Evolutionary conservation across 2,113 vertebrate genomes (phyloP), one percentile per base, ranked within the genome.

Genomic region (Felis chaus): DNA sequence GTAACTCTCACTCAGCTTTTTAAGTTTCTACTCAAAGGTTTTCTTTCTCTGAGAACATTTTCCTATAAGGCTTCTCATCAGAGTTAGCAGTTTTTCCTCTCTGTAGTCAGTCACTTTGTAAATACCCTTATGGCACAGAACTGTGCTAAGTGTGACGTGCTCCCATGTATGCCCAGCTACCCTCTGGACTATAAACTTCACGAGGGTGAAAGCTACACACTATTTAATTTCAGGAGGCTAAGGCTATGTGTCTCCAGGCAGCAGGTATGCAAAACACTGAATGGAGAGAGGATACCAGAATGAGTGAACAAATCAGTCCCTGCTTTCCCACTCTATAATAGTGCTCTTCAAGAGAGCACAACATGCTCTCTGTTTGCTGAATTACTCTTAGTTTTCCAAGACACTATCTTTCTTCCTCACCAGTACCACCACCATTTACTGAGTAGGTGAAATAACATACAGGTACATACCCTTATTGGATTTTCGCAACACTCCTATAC

Each of bases 1-100:
- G 81, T 79, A 68, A 48, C 71, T 69, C 61, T 76, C 29, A 86
- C 50, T 87, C 65, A 93, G 48, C 15, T 14, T 87, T 53, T 91
- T 13, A 82, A 25, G 57, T 76, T 95, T 83, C 68, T 15, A n/a
- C 14, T 74, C 65, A 94, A 79, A 63, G 12, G 29, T 82, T 78
- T 97, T 74, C 73, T 92, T 92, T 48, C 55, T 61, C 66, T 76
- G 78, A 93, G 39, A 94, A 78, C 53, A 12, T 79, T 83, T 94
- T 86, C 88, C 89, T 79, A 71, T 39, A 3, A 53, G 8, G 39
- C 3, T 66, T 48, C 71, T 85, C 88, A 55, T 71, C 71, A 66
- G 79, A 94, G 68, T 73, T 21, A 66, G 45, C 50, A 84, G 36
- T 66, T 12, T 69, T 36, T 94, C 92, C 71, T 66, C 36, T 86